Evolutionary conservation across 2,797 vertebrate species (phyloP), one percentile per base, ranked within the genome.

Genomic region (Hyperoplus lanceolatus): DNA sequence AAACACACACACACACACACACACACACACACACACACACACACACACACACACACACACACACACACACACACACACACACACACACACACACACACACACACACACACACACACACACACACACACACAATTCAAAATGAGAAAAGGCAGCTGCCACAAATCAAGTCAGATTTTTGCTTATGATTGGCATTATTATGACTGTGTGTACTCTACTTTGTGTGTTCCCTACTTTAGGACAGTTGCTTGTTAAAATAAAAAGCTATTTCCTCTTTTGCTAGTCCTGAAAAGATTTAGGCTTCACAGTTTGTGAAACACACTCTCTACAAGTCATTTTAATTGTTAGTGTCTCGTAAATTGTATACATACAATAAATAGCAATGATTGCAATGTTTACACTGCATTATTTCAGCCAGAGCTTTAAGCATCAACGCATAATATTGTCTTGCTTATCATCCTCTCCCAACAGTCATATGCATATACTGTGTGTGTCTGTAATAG

Each of bases 371-470:
- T 29, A 29, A 29, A 6, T 29, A 18, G 9, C 9, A 13, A 56
- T 18, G 38, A 38, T 6, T 13, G 43, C 2, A 18, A 39, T 46
- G 7, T 46, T 63, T 61, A 54, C n/a, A 11, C 38, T 55, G 4
- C 21, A 11, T 50, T 71, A 15, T 45, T 73, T 55, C 51, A 48
- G 54, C 6, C 53, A 8, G 14, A 62, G 46, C 15, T 11, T 63
- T 46, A 38, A 11, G 3, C 46, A 8, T 45, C 41, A 13, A 61
- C 43, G 61, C 56, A 66, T 18, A 45, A 59, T 57, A 36, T 3
- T 41, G 48, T 63, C 15, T 54, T 5, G 43, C 62, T 79, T 46
- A 66, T 73, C 65, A 11, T 5, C 21, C 14, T 13, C 58, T 11
- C 46, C 50, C 50, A 59, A 77, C 50, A 16, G 29, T 49, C 53